Base-by-base conservation (phyloP, 2,797 vertebrate genomes). In the Margarornis squamiger region DNA sequence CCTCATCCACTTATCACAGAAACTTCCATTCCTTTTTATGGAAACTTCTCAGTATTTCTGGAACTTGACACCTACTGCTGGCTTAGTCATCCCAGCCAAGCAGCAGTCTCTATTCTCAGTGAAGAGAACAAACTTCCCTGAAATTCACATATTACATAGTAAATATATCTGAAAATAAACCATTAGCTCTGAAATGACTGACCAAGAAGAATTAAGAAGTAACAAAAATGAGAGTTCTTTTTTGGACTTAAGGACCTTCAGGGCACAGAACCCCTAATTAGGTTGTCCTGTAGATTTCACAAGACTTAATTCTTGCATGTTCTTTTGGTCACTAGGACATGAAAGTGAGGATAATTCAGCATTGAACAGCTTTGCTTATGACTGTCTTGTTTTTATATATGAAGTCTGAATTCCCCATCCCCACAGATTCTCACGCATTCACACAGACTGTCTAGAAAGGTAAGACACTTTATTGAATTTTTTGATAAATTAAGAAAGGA, bases 381-480 rank as follows among this genome's bases (percentile, higher is more conserved):
- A 32, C 3, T 48, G 70, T 71, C 61, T 62, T 83, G 62, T 81
- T 83, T 94, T 74, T 68, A 74, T 80, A 62, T 41, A 93, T 45
- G 59, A 92, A 91, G 81, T 67, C 54, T 89, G 32, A 57, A 81
- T 88, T 93, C 67, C 81, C 94, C 93, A 52, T 96, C 80, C 91
- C 96, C 96, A 96, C 5, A 95, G 87, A 97, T 84, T 97, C 95
- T 87, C 95, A 97, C 55, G 12, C 96, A 93, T 92, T 84, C 97
- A 95, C 95, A 93, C 96, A 96, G 88, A 92, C 96, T 95, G 85
- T 97, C 95, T 97, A 97, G 97, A 97, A 98, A 98, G 96, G 96
- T 98, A 98, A 98, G 97, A 98, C 98, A 98, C 98, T 98, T 98
- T 97, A 98, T 98, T 97, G 96, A 98, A 92, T 97, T 97, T 97